A percentile compares a stretch with the other conserved stretches of the same genome.
These are phyloP conservation scores for Meta bourneti DNA, from an alignment of 2,888 invertebrate species.

Conservation along the genomic window DNA sequence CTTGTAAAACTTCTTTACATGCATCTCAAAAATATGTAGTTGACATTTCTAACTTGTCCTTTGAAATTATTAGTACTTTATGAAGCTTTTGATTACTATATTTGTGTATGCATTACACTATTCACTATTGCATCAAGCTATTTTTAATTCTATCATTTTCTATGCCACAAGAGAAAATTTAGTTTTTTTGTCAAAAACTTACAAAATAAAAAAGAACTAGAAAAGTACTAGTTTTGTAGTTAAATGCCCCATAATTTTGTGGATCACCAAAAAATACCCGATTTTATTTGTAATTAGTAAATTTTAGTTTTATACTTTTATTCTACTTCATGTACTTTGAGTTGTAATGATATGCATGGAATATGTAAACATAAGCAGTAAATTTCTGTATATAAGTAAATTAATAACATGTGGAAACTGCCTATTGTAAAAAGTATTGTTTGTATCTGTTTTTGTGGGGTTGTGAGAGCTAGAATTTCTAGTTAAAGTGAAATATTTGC, in stretches of 20 bases:
- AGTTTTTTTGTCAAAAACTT: neutral
- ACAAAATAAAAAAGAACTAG: no score
- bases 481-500: no score
- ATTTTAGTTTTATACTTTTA: neutral
- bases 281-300: neutral
- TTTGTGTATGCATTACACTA: neutral
- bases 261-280: no score
- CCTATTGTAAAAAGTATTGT: neutral
- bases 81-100: neutral
- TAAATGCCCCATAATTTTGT: no score
- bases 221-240: no score
- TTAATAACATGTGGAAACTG: neutral
- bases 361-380: neutral
- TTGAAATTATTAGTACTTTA: neutral
- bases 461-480: neutral
- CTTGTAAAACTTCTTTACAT: neutral
- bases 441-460: neutral
- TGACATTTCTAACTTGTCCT: neutral
- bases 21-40: neutral
- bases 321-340: neutral
- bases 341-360: neutral
- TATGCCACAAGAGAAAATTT: neutral
- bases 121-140: neutral
- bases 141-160: neutral
- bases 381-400: neutral